Conservation (phyloP, 2,113 vertebrate species). For the Talpa occidentalis region DNA sequence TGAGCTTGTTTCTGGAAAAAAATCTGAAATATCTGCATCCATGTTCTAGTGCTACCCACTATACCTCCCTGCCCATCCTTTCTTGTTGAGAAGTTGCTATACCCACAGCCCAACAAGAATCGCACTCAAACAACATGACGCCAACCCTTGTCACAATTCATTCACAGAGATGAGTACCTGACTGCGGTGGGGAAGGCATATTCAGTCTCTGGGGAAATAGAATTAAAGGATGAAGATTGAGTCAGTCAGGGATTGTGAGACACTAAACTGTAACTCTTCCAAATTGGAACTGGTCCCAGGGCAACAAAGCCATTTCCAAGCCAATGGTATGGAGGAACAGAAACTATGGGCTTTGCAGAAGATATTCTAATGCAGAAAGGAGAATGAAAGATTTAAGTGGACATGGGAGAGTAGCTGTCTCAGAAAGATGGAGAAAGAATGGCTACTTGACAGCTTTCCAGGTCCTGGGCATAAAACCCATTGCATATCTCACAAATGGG, state of each 20-base stretch:
- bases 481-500: background rate
- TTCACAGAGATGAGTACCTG: background rate
- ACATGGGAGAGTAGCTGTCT: background rate
- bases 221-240: background rate
- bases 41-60: background rate
- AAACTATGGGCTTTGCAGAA: background rate
- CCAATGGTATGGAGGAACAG: background rate
- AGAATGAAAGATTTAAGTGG: background rate
- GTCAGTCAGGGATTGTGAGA: background rate
- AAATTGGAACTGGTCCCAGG: background rate
- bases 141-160: background rate
- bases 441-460: background rate
- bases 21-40: background rate
- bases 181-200: background rate
- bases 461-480: background rate
- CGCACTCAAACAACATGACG: background rate
- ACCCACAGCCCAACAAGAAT: accelerated
- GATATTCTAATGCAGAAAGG: background rate
- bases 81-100: background rate
- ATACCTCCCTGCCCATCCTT: background rate
- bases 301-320: background rate
- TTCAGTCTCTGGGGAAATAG: background rate
- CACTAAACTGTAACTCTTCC: background rate
- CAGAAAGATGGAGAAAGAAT: background rate
- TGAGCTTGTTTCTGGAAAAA: background rate